Percentiles rank a stretch among this genome's conserved stretches.
Conservation (phyloP, 2,888 invertebrate genomes). For the Caenorhabditis panamensis region DNA sequence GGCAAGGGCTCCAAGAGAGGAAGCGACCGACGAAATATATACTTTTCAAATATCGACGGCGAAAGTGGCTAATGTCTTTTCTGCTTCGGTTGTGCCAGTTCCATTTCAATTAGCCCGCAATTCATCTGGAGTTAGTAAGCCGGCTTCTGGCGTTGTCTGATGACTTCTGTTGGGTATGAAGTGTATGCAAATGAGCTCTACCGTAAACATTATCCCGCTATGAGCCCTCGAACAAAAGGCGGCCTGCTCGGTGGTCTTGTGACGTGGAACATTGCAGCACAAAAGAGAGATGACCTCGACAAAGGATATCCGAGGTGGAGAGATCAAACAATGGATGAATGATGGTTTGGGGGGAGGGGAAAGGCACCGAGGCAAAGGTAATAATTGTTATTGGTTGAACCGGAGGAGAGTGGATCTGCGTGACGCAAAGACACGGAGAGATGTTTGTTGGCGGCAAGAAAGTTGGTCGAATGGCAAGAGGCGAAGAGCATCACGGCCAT, state of each 20-base stretch:
- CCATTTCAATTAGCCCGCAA: slow-evolving; percentile 34
- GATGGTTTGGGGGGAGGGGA: slow-evolving; percentile 12
- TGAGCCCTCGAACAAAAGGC: background rate
- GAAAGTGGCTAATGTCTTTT: slow-evolving; percentile 7
- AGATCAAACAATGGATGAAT: slow-evolving; percentile 19
- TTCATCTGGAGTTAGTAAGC: slow-evolving; percentile 5
- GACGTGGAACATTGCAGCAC: slow-evolving; percentile 9
- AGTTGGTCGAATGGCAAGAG: slow-evolving; percentile 9
- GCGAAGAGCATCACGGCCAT: background rate
- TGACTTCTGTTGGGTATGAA: background rate
- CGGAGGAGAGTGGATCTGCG: slow-evolving; percentile 26
- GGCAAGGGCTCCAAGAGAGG: slow-evolving; percentile 37
- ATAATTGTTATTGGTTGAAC: slow-evolving; percentile 46
- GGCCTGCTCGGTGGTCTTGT: slow-evolving; percentile 1
- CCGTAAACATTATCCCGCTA: background rate
- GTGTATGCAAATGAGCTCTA: slow-evolving; percentile 5
- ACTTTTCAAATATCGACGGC: slow-evolving; percentile 48
- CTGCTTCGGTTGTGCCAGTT: background rate
- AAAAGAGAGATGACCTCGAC: slow-evolving; percentile 38
- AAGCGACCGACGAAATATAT: slow-evolving; percentile 43
- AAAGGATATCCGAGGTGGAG: slow-evolving; percentile 32
- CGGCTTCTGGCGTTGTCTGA: background rate
- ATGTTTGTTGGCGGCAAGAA: slow-evolving; percentile 35
- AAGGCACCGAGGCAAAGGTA: slow-evolving; percentile 23
- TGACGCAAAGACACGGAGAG: slow-evolving; percentile 29